Base-by-base conservation (phyloP, 1,140 invertebrate genomes). In the Leptestheria dahalacensis region DNA sequence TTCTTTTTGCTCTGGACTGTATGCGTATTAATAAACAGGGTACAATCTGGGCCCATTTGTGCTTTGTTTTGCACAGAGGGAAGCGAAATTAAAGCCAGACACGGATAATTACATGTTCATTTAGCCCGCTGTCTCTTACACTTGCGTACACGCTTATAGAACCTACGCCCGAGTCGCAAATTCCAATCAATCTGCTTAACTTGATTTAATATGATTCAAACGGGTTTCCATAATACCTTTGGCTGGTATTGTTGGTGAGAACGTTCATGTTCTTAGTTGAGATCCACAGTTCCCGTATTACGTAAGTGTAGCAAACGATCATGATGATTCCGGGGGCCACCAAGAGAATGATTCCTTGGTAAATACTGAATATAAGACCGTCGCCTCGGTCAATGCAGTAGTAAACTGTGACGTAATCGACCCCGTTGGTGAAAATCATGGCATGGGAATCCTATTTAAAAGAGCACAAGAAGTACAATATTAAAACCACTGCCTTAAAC, bases 271-370 rank as follows among this genome's bases (percentile, higher is more conserved):
- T 73, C 26, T 69, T 68, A 1, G 77, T 77, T 50, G 75, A 77
- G 54, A 71, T 67, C 78, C 78, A 80, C 0, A 80, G 70, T 55
- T 77, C 75, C 28, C 70, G 68, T 52, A 80, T 78, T 11, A 79
- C 77, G 28, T 69, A 69, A n/a, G 72, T 64, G 64, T 80, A 80
- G 66, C 76, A 79, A 60, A 74, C 68, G 12, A 73, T 66, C 73
- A 80, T 76, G 25, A 79, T 65, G 12, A 74, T 21, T 0, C 71
- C 72, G 0, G 78, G 78, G 4, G 75, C 57, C 1, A 65, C 61
- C 64, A 79, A 78, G 58, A 80, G 70, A n/a, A 75, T 66, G 15
- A 72, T 28, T 6, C 78, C 65, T 61, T 77, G 70, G 64, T 78
- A 79, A n/a, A 75, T 66, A 4, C 72, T 68, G 57, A 76, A 73